Conservation (phyloP, 2,888 invertebrate genomes). For the Anodontia alba region DNA sequence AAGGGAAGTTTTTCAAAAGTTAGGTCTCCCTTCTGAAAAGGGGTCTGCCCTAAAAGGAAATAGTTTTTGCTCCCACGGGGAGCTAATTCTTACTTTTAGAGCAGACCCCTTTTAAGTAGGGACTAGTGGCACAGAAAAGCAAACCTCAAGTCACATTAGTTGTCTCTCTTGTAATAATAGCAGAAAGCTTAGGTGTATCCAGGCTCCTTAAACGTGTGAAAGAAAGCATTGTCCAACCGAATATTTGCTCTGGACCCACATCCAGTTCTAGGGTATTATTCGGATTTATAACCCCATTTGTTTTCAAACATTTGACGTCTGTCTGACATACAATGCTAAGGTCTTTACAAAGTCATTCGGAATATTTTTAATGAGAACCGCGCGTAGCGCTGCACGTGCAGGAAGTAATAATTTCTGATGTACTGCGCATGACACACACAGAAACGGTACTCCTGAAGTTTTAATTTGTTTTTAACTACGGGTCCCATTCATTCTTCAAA, state of each 20-base stretch:
- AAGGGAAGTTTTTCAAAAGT: no score
- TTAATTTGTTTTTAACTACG: background rate
- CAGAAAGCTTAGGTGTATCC: no score
- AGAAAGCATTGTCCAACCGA: slow-evolving; percentile 17
- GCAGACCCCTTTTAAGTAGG: no score
- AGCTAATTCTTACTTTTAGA: no score
- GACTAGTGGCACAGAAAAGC: no score
- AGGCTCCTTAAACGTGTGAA: no score
- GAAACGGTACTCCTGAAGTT: background rate
- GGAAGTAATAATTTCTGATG: slow-evolving; percentile 8
- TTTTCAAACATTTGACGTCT: slow-evolving; percentile 20
- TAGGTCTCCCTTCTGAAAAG: no score
- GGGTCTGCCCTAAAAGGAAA: no score
- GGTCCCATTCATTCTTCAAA: background rate
- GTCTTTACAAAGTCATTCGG: slow-evolving; percentile 26
- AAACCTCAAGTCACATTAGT: no score
- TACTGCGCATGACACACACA: background rate
- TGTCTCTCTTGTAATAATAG: no score
- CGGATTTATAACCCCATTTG: slow-evolving; percentile 13
- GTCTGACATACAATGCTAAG: slow-evolving; percentile 25
- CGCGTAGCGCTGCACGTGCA: slow-evolving; percentile 49
- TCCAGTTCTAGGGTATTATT: background rate
- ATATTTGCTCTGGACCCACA: slow-evolving; percentile 36
- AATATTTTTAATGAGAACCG: slow-evolving; percentile 37
- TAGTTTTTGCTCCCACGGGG: no score